Conservation (phyloP, 2,113 vertebrate genomes). For the Sisor rabdophorus region DNA sequence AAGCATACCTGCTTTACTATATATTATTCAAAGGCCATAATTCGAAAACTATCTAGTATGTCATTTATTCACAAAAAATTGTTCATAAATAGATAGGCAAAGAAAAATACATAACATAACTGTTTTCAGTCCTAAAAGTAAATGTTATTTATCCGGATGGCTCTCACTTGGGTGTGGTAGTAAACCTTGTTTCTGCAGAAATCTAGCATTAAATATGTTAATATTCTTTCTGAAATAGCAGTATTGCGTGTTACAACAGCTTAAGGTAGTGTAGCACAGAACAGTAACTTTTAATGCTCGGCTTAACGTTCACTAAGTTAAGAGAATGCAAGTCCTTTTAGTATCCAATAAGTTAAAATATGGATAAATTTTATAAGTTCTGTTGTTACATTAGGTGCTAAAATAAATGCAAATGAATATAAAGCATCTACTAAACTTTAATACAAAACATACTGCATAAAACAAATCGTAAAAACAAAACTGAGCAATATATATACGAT, state of each 20-base stretch:
- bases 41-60: neutral
- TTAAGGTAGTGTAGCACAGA: slow-evolving; percentile 37
- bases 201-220: slow-evolving; percentile 17
- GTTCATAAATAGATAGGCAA: slow-evolving; percentile 26
- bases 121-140: slow-evolving; percentile 41
- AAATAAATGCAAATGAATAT: neutral
- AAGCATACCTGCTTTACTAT: neutral
- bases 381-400: neutral
- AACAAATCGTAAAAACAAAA: neutral
- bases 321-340: neutral
- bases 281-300: slow-evolving; percentile 41
- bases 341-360: neutral
- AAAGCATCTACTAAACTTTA: neutral
- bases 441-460: neutral
- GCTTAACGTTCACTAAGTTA: no score
- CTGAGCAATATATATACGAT: neutral
- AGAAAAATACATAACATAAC: slow-evolving; percentile 26
- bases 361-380: no score
- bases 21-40: neutral
- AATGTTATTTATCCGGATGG: slow-evolving; percentile 38
- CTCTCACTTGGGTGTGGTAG: slow-evolving; percentile 13
- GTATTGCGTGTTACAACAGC: slow-evolving; percentile 38
- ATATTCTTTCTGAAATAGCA: slow-evolving; percentile 41
- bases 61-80: slow-evolving; percentile 26
- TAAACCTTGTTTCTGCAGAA: slow-evolving; percentile 42